Evolutionary conservation across 1,140 invertebrate genomes (phyloP), one percentile per base, ranked within the genome.

Genomic region (Scylla paramamosain): DNA sequence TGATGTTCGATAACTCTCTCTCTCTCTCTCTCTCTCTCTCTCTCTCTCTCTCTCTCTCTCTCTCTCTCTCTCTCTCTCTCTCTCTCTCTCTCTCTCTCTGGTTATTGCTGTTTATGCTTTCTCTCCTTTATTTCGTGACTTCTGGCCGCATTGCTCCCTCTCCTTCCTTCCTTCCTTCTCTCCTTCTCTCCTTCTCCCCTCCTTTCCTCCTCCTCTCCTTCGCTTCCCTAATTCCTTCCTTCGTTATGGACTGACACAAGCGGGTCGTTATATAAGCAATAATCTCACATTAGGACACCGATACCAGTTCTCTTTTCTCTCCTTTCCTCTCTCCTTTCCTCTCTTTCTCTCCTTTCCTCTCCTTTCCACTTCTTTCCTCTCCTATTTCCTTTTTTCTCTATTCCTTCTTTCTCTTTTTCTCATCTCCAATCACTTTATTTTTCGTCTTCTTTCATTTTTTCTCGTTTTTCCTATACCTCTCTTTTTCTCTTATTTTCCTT

Each of bases 201-300:
- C n/a, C 45, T n/a, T 90, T 32, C n/a, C 88, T 90, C 88, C n/a
- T 32, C 39, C 88, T 45, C 88, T 45, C 88, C 46, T 45, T 90
- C 89, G n/a, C 39, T 10, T 29, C 45, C 39, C 83, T 12, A 25
- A 12, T 12, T n/a, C n/a, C 83, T 84, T 10, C n/a, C 31, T 12
- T 28, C 83, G 10, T 29, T 12, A 84, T 28, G 83, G 31, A 16
- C 20, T 7, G 39, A n/a, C 48, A 91, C 48, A 25, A 59, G 52
- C 52, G 10, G 52, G 52, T 59, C 52, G 52, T 59, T 59, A 59
- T 59, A 59, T 59, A 12, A 59, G 52, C 52, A 59, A 59, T 59
- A 59, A 59, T 59, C 52, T 2, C 2, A 59, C 12, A 20, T 59
- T 20, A 20, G 20, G 10, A 59, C 12, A 59, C 52, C 2, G 52